phyloP scores from a whole-genome alignment of 2,113 vertebrate genomes.

The Oryzias woworae region DNA sequence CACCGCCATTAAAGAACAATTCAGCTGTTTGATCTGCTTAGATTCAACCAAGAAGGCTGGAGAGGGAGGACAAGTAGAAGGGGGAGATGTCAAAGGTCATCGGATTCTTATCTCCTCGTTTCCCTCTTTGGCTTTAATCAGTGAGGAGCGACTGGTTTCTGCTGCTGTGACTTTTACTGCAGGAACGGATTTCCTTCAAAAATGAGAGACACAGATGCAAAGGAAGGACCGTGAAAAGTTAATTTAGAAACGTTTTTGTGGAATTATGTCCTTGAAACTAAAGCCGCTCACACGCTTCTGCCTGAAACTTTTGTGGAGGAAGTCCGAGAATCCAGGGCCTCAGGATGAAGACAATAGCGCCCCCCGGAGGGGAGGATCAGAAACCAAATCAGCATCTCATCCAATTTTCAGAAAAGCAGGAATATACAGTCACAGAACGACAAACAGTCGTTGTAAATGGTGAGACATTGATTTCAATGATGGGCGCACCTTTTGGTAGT shows the following conservation, averaged over 20 bases:
- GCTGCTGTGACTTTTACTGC: no score
- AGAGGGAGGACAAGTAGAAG: neutral
- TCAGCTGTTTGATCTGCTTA: constrained; percentile 25
- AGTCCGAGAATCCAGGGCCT: neutral
- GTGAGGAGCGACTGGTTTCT: neutral
- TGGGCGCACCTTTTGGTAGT: no score
- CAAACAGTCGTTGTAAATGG: no score
- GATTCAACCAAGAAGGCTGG: neutral
- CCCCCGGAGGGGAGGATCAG: constrained; percentile 20
- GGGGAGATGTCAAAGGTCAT: neutral
- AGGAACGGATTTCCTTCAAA: no score
- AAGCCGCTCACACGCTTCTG: no score
- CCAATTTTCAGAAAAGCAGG: neutral
- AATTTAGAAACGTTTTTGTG: no score
- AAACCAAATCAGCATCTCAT: neutral
- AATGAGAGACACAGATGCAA: no score
- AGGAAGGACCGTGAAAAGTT: no score
- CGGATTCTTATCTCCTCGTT: constrained; percentile 1
- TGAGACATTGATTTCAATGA: no score
- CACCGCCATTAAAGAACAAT: constrained; percentile 19
- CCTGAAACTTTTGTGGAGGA: no score
- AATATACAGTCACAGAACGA: no score
- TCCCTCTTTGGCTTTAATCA: neutral
- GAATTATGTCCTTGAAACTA: no score
- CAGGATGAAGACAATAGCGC: neutral